Evolutionary conservation across 2,888 invertebrate genomes (phyloP), one percentile per base, ranked within the genome.

Genomic region (Yponomeuta cagnagella): DNA sequence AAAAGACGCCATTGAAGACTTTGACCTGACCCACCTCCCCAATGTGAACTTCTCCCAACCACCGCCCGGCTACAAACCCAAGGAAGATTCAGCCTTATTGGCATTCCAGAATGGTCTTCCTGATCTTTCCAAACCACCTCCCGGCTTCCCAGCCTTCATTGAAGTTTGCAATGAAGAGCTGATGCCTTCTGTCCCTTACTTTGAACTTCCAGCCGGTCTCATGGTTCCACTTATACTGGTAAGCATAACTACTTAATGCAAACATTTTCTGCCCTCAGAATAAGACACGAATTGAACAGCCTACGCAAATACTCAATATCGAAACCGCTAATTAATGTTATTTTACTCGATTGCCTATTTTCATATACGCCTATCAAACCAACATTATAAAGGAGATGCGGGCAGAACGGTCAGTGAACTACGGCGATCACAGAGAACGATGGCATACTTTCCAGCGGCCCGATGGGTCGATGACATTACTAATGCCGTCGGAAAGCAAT

Each of bases 171-270:
- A 84, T 79, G 96, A 97, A 77, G 97, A 97, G 74, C 89, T 97
- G 75, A 95, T 97, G 90, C 98, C 98, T 43, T 96, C 96, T 43
- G 96, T 97, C 77, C 98, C 99, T 70, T 99, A 99, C 86, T 99
- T 96, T 85, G 99, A 99, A 84, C 93, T 99, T 74, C 99, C 99
- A 2, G 99, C 99, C 71, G 99, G 99, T 67, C 93, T 99, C 31
- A 99, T 99, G 96, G 98, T 98, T 72, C 98, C 99, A n/a, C 93
- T 99, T 15, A 97, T 99, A 73, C 97, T 96, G 94, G 96, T 96
- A 88, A 85, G 88, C 69, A 67, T 37, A 58, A 58, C 12, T 52
- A 52, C 33, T 33, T 33, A 52, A 4, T 52, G 52, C 12, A 52
- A 52, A 33, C 33, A 5, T 33, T 33, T 69, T 33, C 71, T 70